Evolutionary conservation across 2,113 vertebrate genomes (phyloP), one percentile per base, ranked within the genome.

Genomic region (Albula glossodonta): DNA sequence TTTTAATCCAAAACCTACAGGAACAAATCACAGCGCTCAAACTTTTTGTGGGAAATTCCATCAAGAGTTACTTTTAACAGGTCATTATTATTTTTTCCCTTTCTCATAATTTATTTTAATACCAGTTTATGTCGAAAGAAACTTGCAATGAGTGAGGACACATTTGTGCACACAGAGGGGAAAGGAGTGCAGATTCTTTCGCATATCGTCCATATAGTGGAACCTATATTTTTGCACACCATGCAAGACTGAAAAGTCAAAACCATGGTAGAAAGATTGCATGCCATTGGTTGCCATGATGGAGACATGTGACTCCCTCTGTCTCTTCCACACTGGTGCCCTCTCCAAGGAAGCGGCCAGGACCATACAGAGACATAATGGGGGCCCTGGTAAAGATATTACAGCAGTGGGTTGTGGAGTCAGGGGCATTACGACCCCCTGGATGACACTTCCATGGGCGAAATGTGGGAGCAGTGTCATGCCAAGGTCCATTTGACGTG

Each of bases 401-500:
- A 82, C 56, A 84, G 70, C 8, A 4, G 10, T 9, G 84, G 84
- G 1, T 48, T 49, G 11, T 50, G 17, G 49, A 79, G 31, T 87
- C 81, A 25, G 66, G 80, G 78, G 86, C 13, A 63, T 88, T 83
- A 87, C 19, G 85, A 66, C 82, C 74, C 49, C 78, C 31, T 15
- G 66, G 66, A 53, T 87, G 80, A 86, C 74, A 74, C 81, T 87
- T 91, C 87, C 12, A 2, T 50, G 31, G 31, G 11, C 82, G 89
- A 86, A 51, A 31, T n/a, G 41, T 79, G 51, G 80, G 4, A 0
- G 82, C 83, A 85, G 86, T 51, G 6, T 31, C 63, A 66, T 89
- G 86, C 78, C 85, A 90, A 81, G 82, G 82, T 80, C 86, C 84
- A 80, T 88, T 78, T 84, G 82, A 48, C 84, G 19, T 90, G 86